Conservation (phyloP, 2,888 invertebrate species). For the Ecliptopera silaceata region DNA sequence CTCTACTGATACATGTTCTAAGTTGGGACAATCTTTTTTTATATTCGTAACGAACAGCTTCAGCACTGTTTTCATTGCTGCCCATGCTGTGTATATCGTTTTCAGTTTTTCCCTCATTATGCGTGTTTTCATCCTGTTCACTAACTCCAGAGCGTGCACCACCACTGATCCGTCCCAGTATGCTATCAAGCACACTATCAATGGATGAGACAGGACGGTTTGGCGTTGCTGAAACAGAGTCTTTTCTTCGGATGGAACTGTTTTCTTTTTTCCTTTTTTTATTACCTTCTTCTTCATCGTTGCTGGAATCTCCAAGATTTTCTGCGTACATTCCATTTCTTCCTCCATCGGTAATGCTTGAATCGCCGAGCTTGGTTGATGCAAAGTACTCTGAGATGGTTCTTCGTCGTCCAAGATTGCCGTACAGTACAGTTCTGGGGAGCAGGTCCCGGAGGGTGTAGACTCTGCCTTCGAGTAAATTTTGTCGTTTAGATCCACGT, state of each 20-base stretch:
- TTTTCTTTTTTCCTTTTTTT: background rate
- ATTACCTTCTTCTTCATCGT: no score
- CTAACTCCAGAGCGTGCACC: background rate
- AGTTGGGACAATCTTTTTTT: background rate
- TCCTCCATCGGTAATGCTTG: no score
- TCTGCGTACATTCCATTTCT: no score
- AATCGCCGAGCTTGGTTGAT: no score
- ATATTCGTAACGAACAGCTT: background rate
- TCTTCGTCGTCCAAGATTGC: no score
- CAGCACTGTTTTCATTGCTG: background rate
- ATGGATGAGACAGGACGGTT: background rate
- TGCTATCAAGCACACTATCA: background rate
- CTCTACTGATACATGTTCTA: background rate
- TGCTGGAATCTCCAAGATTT: no score
- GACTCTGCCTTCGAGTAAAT: background rate
- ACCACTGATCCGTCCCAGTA: conserved; percentile 1
- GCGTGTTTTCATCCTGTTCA: background rate
- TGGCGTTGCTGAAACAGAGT: background rate
- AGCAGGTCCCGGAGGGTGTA: background rate
- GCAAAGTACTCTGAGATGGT: no score
- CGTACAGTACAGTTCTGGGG: no score
- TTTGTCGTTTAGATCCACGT: conserved; percentile 1
- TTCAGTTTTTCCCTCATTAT: background rate
- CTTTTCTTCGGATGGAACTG: background rate
- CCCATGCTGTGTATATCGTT: background rate